Evolutionary conservation across 2,888 invertebrate genomes (phyloP).

Genomic region (Trichacis sp.): DNA sequence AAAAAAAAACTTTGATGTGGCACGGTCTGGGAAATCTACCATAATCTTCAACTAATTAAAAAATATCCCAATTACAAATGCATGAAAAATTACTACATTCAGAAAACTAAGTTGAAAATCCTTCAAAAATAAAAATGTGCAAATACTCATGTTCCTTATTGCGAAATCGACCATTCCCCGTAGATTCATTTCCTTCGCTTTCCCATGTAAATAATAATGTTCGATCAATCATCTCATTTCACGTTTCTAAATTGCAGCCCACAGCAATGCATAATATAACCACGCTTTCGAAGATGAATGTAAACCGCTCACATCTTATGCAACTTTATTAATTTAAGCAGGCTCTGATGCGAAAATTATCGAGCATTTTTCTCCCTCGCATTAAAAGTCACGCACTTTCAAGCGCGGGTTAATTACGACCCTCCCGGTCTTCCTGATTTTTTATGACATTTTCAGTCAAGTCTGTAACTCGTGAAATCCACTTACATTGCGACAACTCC

Average conservation of each 20-base stretch:
- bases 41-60: too few relatives aligned
- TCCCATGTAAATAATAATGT: not conserved
- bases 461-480: constrained; percentile 4
- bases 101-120: too few relatives aligned
- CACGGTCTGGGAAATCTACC: too few relatives aligned
- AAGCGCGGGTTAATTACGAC: constrained; percentile 36
- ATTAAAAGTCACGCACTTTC: constrained; percentile 24
- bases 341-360: not conserved
- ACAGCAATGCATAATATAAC: not conserved
- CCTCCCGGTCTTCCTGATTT: constrained; percentile 42
- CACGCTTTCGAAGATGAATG: not conserved
- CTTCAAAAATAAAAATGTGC: too few relatives aligned
- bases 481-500: constrained; percentile 20
- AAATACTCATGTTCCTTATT: not conserved
- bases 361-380: constrained; percentile 11
- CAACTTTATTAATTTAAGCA: not conserved
- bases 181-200: not conserved
- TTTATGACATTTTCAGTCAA: constrained; percentile 50
- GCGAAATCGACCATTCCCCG: too few relatives aligned
- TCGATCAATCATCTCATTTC: not conserved
- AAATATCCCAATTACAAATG: too few relatives aligned
- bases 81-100: too few relatives aligned
- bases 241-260: not conserved
- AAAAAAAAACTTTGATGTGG: too few relatives aligned
- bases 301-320: not conserved